Conservation (phyloP, 2,797 vertebrate species). For the Champsocephalus esox region DNA sequence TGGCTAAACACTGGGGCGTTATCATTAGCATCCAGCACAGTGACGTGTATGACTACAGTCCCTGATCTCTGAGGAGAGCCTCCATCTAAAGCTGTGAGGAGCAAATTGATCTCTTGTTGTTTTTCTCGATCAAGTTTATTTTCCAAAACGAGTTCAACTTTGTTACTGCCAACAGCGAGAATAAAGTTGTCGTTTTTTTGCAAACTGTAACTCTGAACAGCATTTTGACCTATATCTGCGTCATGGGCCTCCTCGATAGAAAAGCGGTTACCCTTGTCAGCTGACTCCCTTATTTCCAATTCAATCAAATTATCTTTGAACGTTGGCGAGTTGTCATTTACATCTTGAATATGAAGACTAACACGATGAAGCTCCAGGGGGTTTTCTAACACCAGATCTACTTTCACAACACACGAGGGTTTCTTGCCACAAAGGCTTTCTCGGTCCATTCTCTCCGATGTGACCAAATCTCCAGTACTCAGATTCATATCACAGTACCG, state of each 20-base stretch:
- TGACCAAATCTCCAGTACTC: constrained; percentile 41
- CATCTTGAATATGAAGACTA: background rate
- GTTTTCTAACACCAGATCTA: too few relatives aligned
- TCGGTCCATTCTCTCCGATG: constrained; percentile 59
- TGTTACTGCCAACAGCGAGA: background rate
- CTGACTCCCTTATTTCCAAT: background rate
- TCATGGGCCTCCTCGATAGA: background rate
- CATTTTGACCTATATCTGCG: background rate
- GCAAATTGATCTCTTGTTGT: background rate
- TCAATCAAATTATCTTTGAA: background rate
- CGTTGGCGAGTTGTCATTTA: background rate
- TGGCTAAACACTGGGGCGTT: too few relatives aligned
- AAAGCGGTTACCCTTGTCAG: background rate
- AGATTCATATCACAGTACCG: constrained; percentile 51
- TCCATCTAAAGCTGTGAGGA: background rate
- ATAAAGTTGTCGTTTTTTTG: background rate
- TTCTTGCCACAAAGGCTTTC: constrained; percentile 75
- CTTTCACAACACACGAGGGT: background rate
- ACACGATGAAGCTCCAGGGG: background rate
- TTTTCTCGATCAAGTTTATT: background rate
- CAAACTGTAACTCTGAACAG: background rate
- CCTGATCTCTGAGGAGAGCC: constrained; percentile 37
- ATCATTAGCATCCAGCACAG: too few relatives aligned
- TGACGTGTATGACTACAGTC: too few relatives aligned
- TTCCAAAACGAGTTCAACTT: background rate